Evolutionary conservation across 2,888 invertebrate species (phyloP), one percentile per base, ranked within the genome.

Genomic region (Anticlea derivata): DNA sequence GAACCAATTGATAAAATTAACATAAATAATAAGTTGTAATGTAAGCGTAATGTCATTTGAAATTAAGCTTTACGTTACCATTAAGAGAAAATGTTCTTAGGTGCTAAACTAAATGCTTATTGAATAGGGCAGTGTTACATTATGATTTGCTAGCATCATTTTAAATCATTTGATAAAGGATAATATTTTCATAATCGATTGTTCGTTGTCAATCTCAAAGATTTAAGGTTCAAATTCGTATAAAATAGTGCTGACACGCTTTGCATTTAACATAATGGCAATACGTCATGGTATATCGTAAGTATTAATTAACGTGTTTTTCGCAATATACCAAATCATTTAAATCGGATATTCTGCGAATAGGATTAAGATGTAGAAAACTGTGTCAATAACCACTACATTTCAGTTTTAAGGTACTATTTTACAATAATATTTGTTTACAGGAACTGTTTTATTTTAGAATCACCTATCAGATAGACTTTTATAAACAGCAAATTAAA

Each of bases 361-460:
- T 37, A 27, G 6, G 10, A 29, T 29, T 30, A 38, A 0, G 6
- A 34, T 10, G n/a, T 34, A 20, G 5, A 20, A 45, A 22, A 27
- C 3, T 22, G 27, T 27, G 22, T 11, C 20, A n/a, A 34, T 41
- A 40, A 8, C 6, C 17, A 8, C 8, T 34, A 34, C 8, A 38
- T 38, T 43, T 48, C n/a, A 20, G 7, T 11, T 39, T 10, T 22
- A 5, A 2, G 1, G 17, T 35, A 11, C 7, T 47, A 38, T 44
- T 31, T 43, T 54, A 55, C 43, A 54, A 49, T 49, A 48, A 55
- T 48, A 39, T 41, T 26, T 50, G 50, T 55, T 37, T 52, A 58
- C 53, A 60, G 58, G 60, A 60, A 58, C 60, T 38, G 51, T 60
- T 50, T 35, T 20, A 53, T 60, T 50, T 35, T 20, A 45, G 20